phyloP scores from a whole-genome alignment of 1,140 invertebrate genomes.

The Hypothenemus hampei region DNA sequence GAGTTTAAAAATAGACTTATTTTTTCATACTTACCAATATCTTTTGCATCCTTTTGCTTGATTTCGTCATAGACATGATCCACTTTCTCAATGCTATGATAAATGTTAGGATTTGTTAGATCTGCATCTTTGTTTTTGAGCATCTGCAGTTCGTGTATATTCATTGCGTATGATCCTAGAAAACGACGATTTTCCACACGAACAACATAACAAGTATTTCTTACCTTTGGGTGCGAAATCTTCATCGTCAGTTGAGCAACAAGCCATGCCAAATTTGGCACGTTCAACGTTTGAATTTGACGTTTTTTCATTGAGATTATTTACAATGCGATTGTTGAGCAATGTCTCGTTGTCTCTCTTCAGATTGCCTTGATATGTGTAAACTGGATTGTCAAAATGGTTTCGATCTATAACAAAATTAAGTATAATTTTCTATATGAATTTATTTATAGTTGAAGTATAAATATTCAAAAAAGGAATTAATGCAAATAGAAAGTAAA shows the following conservation, averaged over 20 bases:
- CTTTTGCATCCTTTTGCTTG: slow-evolving; percentile 68
- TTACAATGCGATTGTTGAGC: slow-evolving; percentile 53
- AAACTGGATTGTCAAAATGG: slow-evolving; percentile 91
- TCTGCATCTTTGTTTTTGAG: slow-evolving; percentile 80
- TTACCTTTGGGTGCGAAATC: slow-evolving; percentile 32
- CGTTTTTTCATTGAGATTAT: slow-evolving; percentile 64
- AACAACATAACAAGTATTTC: background rate
- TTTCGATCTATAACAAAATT: slow-evolving; percentile 57
- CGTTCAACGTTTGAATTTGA: slow-evolving; percentile 56
- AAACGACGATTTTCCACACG: background rate
- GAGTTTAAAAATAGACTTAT: no score
- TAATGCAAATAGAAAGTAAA: no score
- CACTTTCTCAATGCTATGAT: slow-evolving; percentile 66
- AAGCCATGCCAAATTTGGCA: slow-evolving; percentile 49
- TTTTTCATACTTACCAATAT: slow-evolving; percentile 49
- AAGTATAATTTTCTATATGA: background rate
- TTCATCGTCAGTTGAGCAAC: slow-evolving; percentile 48
- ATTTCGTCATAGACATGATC: slow-evolving; percentile 92
- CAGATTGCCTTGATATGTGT: slow-evolving; percentile 64
- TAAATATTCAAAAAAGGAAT: no score
- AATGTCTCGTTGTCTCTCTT: slow-evolving; percentile 45
- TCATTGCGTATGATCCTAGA: slow-evolving; percentile 28
- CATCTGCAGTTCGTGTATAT: slow-evolving; percentile 43
- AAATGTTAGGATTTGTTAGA: slow-evolving; percentile 78
- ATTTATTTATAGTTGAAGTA: no score